Base-by-base conservation (phyloP, 2,888 invertebrate species). In the Unio delphinus region DNA sequence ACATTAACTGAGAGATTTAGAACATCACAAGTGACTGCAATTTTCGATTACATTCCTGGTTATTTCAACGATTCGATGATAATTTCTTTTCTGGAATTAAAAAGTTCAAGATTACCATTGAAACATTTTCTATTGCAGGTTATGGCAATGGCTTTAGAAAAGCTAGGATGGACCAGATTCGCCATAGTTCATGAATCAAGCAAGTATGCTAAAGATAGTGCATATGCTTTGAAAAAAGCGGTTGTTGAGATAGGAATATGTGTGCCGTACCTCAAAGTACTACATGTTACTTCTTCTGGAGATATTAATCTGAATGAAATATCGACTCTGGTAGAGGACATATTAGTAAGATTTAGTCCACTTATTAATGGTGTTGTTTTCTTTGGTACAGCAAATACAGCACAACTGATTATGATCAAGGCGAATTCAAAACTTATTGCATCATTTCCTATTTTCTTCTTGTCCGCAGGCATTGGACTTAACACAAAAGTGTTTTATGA, bases 351-450 rank as follows among this genome's bases (percentile, higher is more conserved):
- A 26, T 26, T 45, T 5, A 67, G 61, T 54, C 66, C 67, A 55
- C 64, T 60, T 28, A 71, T 71, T 18, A 64, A n/a, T 5, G 70
- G 70, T 45, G 64, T 67, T 11, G 59, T 71, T n/a, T 56, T 71
- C 17, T 67, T 71, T 45, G 61, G 55, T 18, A 57, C 45, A 5
- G 26, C 26, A 55, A 3, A 23, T 11, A 62, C 63, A 54, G 70
- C 55, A 15, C 58, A 54, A 34, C 8, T 55, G 6, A 23, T 67
- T n/a, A 20, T 67, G 23, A 3, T 18, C 61, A 34, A 55, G n/a
- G 65, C 67, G 23, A 58, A 67, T n/a, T 56, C 20, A 18, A n/a
- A 65, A n/a, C 55, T 30, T 55, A 15, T 17, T 17, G 30, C 45
- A 8, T 54, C 60, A 23, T 18, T 23, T 34, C 28, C 68, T 55